Evolutionary conservation across 2,888 invertebrate genomes (phyloP).

Genomic region (Coleophora deauratella): DNA sequence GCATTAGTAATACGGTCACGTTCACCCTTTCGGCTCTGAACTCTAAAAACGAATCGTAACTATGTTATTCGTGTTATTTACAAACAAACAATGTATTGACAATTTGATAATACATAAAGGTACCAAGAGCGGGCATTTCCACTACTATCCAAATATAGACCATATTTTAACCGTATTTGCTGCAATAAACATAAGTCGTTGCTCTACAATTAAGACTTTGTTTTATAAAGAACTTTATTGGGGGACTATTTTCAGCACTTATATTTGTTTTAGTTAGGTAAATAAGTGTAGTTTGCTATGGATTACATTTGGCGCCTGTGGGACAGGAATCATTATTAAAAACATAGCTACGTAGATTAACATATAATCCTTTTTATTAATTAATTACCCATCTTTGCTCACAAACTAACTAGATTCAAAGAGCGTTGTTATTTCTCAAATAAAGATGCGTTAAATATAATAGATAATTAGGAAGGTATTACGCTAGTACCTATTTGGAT

Average conservation of each 20-base stretch:
- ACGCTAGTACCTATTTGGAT: too few species aligned
- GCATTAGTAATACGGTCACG: too few species aligned
- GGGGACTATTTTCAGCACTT: slow-evolving; percentile 3
- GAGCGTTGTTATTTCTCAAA: neutral
- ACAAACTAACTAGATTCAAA: neutral
- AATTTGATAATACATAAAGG: neutral
- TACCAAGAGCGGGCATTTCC: slow-evolving; percentile 32
- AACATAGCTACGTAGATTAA: too few species aligned
- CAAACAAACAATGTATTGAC: slow-evolving; percentile 9
- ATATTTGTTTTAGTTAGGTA: neutral
- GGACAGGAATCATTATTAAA: too few species aligned
- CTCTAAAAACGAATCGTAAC: too few species aligned
- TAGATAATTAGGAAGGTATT: too few species aligned
- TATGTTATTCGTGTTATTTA: slow-evolving; percentile 2
- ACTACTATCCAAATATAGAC: slow-evolving; percentile 25
- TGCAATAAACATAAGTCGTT: slow-evolving; percentile 19
- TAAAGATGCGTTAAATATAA: too few species aligned
- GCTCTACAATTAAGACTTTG: slow-evolving; percentile 20
- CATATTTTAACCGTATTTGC: slow-evolving; percentile 29
- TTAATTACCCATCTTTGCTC: neutral
- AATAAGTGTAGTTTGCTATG: slow-evolving; percentile 27
- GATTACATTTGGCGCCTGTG: slow-evolving; percentile 30
- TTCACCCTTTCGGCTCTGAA: too few species aligned
- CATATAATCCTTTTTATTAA: too few species aligned
- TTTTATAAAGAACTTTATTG: slow-evolving; percentile 21